A percentile compares a stretch with the other conserved stretches of the same genome.
Evolutionary conservation across 2,888 invertebrate genomes (phyloP).

Genomic region (Zaprionus obscuricornis): DNA sequence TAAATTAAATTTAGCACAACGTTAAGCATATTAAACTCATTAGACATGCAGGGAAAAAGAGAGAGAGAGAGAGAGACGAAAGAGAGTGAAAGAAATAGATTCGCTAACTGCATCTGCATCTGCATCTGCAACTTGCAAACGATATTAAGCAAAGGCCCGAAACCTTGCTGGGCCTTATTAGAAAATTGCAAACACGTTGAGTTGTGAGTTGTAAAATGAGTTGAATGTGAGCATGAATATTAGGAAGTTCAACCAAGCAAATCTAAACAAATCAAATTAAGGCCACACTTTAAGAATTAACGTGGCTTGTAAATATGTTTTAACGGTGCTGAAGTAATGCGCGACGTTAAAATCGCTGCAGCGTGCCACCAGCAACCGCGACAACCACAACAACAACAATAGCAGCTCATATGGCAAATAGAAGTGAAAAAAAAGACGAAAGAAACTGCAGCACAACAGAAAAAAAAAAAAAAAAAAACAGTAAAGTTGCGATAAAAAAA

Average conservation of each 20-base stretch:
- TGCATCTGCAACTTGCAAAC: too few relatives aligned
- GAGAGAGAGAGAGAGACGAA: too few relatives aligned
- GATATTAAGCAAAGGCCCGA: too few relatives aligned
- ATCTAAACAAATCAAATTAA: slow-evolving; percentile 74
- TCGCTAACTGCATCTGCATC: too few relatives aligned
- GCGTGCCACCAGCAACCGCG: slow-evolving; percentile 57
- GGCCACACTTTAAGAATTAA: slow-evolving; percentile 75
- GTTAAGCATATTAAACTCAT: too few relatives aligned
- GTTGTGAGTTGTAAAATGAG: too few relatives aligned
- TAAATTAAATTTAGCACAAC: too few relatives aligned
- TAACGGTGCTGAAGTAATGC: slow-evolving; percentile 78
- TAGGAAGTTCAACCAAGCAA: slow-evolving; percentile 51
- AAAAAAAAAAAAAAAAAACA: slow-evolving; percentile 29
- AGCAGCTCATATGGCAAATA: slow-evolving; percentile 36
- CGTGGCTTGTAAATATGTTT: slow-evolving; percentile 74
- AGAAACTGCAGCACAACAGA: not conserved
- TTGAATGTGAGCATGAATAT: not conserved
- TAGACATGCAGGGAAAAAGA: too few relatives aligned
- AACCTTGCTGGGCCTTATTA: too few relatives aligned
- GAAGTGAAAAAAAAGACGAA: not conserved
- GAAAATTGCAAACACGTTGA: not conserved
- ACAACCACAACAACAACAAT: slow-evolving; percentile 12
- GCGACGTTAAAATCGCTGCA: slow-evolving; percentile 69
- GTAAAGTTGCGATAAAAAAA: slow-evolving; percentile 57
- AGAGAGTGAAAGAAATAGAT: too few relatives aligned